Conservation (phyloP, 2,888 invertebrate genomes). For the Steromphala cineraria region DNA sequence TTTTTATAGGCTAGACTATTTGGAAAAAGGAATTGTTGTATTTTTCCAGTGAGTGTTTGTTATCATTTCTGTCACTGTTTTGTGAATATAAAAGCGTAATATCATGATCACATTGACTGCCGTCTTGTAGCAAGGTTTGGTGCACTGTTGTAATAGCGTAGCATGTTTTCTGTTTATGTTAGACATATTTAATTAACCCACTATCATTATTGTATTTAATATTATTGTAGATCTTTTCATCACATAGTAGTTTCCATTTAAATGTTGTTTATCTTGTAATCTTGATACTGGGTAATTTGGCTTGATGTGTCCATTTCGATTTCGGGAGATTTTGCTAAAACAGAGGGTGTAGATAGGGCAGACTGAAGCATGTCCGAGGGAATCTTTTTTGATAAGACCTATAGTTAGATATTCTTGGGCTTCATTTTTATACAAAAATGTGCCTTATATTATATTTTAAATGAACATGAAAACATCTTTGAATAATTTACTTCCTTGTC, state of each 20-base stretch:
- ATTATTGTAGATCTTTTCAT: conserved; percentile 9
- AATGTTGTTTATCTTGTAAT: background rate
- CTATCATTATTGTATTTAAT: conserved; percentile 18
- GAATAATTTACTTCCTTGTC: too few relatives aligned
- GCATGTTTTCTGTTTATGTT: background rate
- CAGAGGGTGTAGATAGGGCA: conserved; percentile 1
- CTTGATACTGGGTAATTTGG: background rate
- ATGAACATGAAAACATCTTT: too few relatives aligned
- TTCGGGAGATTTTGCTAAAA: background rate
- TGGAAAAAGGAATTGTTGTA: conserved; percentile 18
- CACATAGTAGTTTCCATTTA: background rate
- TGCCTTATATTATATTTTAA: too few relatives aligned
- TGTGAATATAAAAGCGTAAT: background rate
- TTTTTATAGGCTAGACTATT: conserved; percentile 19
- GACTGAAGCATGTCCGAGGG: background rate
- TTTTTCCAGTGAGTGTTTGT: conserved; percentile 19
- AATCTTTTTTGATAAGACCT: too few relatives aligned
- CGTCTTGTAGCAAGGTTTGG: conserved; percentile 2
- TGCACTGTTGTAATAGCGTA: conserved; percentile 6
- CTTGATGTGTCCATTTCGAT: conserved; percentile 21
- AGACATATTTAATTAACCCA: conserved; percentile 10
- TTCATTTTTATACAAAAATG: too few relatives aligned
- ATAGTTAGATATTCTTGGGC: too few relatives aligned
- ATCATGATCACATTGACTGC: background rate
- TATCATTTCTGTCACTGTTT: background rate